These are phyloP conservation scores for Drosophila mercatorum DNA, from an alignment of 2,888 invertebrate genomes.

Conservation along the genomic window DNA sequence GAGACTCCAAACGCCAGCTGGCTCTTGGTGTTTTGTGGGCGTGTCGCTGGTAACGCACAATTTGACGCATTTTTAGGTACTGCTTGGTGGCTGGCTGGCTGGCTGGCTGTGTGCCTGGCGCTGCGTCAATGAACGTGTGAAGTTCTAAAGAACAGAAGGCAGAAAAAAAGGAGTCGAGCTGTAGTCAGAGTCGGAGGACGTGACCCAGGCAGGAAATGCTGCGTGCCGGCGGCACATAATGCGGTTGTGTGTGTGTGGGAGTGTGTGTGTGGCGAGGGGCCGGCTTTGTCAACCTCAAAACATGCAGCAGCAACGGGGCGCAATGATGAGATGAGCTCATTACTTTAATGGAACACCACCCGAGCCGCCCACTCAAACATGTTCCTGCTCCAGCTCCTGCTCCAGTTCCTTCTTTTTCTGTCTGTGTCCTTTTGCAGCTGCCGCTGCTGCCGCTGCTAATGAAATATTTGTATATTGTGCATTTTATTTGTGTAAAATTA, in stretches of 20 bases:
- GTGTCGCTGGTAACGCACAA: slow-evolving; percentile 72
- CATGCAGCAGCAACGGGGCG: slow-evolving; percentile 33
- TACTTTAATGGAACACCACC: slow-evolving; percentile 68
- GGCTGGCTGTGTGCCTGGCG: background rate
- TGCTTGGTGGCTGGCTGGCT: background rate
- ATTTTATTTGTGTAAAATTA: slow-evolving; percentile 59
- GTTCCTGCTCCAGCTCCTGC: background rate
- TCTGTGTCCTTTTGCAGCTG: slow-evolving; percentile 45
- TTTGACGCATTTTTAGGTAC: slow-evolving; percentile 69
- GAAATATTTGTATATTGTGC: slow-evolving; percentile 66
- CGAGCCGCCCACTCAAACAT: background rate
- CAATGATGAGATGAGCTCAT: slow-evolving; percentile 74
- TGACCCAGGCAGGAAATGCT: slow-evolving; percentile 61
- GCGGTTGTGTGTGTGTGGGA: slow-evolving; percentile 21
- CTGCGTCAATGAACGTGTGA: slow-evolving; percentile 55
- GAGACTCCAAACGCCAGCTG: slow-evolving; percentile 16
- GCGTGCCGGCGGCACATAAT: slow-evolving; percentile 65
- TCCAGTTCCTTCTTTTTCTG: background rate
- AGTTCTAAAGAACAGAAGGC: slow-evolving; percentile 25
- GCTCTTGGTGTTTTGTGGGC: slow-evolving; percentile 54
- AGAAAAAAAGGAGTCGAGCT: slow-evolving; percentile 2
- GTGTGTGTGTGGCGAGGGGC: slow-evolving; percentile 1
- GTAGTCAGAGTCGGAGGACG: slow-evolving; percentile 29
- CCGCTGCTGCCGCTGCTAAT: slow-evolving; percentile 49
- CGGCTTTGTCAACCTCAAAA: slow-evolving; percentile 70